Base-by-base conservation (phyloP, 2,797 vertebrate genomes). In the Centroberyx gerrardi region DNA sequence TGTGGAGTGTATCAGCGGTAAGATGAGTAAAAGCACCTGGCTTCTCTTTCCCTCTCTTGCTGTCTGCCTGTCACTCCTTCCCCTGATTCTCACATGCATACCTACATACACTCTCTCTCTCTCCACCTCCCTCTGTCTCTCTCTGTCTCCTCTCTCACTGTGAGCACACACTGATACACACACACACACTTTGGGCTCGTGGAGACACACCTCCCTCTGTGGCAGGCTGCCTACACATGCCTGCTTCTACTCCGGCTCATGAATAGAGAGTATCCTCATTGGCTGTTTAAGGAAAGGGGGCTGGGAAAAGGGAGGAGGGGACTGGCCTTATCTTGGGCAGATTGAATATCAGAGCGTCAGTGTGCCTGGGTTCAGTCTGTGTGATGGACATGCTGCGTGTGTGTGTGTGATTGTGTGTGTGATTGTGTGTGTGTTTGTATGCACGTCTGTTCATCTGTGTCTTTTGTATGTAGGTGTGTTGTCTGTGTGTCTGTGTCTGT, bases 171-270 rank as follows among this genome's bases (percentile, higher is more conserved):
- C 84, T 80, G 9, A 44, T 73, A 22, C 8, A 14, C 74, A 52
- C 83, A 51, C 82, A 76, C 81, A 82, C 87, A 83, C 87, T 92
- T 90, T 91, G 90, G 88, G 87, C 87, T 88, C 70, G 8, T 51
- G 63, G 84, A 86, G 90, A 91, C 91, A 92, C 93, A 93, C 93
- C 93, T 90, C 91, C 93, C 90, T 88, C 83, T 68, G 84, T 87
- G 90, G 86, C 82, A 87, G 90, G 86, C 90, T 91, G 90, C 85
- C 82, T 78, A 72, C 84, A 88, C 89, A 90, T 68, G 85, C 83
- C 77, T 77, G 84, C 85, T 87, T 68, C 74, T 77, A 86, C 85
- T 83, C 82, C 22, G 17, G 85, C 86, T 90, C 90, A 83, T 81
- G 76, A 87, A 88, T 81, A 90, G 61, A 72, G 55, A 33, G 72